Base-by-base conservation (phyloP, 2,797 vertebrate genomes). In the Chelidonichthys spinosus region DNA sequence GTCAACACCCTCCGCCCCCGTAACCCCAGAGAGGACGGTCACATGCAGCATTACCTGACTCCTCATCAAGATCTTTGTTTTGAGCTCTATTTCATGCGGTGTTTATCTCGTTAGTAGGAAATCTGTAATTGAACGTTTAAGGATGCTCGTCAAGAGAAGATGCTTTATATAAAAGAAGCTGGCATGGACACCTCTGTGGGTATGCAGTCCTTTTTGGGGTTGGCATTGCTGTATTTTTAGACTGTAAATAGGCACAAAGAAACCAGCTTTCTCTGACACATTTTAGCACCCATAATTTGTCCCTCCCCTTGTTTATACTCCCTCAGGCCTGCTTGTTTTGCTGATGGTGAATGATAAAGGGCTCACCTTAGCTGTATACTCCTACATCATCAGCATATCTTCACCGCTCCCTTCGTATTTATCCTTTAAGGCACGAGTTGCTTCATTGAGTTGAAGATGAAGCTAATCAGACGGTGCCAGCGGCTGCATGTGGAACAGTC, bases 271-370 rank as follows among this genome's bases (percentile, higher is more conserved):
- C 81, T 85, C 79, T 78, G 85, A 85, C 90, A 81, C 83, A 83
- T 84, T 91, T 87, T 91, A 71, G 85, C 87, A 92, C 87, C 90
- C 73, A 54, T 93, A 89, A 91, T 94, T 93, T 91, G 76, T 70
- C 84, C 87, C 87, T 79, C 92, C 85, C 79, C 73, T 83, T 92
- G 89, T 92, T 92, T 93, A 92, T 80, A 35, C 78, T 89, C 40
- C 35, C 7, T 61, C 9, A 60, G 77, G 53, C 67, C 58, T 54
- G 70, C 33, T 75, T 90, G 79, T 91, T 91, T 87, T 89, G 71
- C 64, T 87, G 74, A 63, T 79, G 63, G 75, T 89, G 84, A 89
- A 74, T 82, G 88, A 92, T 89, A 87, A 88, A 42, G 72, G 72
- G 86, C 76, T 91, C 79, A 72, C 63, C 49, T 54, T 58, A 53